Base-by-base conservation (phyloP, 2,113 vertebrate species). In the Morone chrysops region DNA sequence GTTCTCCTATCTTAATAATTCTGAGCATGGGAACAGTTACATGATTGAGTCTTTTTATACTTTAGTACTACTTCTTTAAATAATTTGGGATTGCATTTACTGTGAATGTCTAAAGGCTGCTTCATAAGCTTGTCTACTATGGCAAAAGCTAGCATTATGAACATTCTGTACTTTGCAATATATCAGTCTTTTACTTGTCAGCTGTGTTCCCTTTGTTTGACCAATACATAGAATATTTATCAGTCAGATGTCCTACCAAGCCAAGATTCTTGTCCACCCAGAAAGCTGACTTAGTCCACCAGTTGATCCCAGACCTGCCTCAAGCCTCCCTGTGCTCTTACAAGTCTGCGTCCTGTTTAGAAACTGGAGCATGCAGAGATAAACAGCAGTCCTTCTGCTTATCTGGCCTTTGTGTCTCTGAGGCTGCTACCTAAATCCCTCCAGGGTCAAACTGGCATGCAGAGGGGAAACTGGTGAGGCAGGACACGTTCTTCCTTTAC, bases 361-460 rank as follows among this genome's bases (percentile, higher is more conserved):
- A 88, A 90, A 87, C 71, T 11, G 25, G 60, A 75, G 70, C 12
- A 5, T 36, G 68, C 61, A 57, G 47, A 73, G 67, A 83, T 79
- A 92, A 91, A 86, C 75, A 86, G 57, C 36, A 14, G 43, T 7
- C 31, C 50, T 54, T 78, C 61, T 63, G 51, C 80, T 87, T 69
- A 74, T 84, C 72, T 83, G 60, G 13, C 36, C 68, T 14, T 16
- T 80, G 61, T 76, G 57, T 67, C 31, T 67, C 4, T n/a, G 36
- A 75, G 17, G 77, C 65, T 5, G 75, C 45, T 73, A 25, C 76
- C 67, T 45, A 7, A 47, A 76, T 40, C 62, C 45, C 54, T 53
- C n/a, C 43, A n/a, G 74, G 66, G 60, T 85, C 74, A 80, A 54
- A 65, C 51, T 41, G 80, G 51, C 60, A 43, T 51, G 63, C 56